phyloP scores from a whole-genome alignment of 2,113 vertebrate genomes.

The Sporophila hypoxantha region DNA sequence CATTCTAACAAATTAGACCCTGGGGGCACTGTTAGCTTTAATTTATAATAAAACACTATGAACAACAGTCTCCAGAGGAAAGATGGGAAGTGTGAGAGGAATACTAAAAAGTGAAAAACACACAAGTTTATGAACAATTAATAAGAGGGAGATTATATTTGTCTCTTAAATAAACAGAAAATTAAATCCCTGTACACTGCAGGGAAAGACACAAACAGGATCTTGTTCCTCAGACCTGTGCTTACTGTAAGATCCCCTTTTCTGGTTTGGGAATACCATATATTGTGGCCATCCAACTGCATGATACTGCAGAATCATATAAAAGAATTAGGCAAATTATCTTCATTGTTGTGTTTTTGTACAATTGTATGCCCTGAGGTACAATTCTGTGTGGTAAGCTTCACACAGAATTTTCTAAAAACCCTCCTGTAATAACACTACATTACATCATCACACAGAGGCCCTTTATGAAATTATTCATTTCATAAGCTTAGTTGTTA shows the following conservation, averaged over 20 bases:
- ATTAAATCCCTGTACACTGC: background rate
- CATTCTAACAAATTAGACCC: background rate
- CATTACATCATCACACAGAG: background rate
- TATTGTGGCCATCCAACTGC: too few species aligned
- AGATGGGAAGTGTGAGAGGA: background rate
- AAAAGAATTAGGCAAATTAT: background rate
- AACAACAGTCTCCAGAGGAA: background rate
- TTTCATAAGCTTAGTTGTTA: background rate
- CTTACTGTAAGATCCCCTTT: background rate
- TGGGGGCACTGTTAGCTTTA: background rate
- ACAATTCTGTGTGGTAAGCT: background rate
- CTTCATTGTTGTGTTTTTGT: background rate
- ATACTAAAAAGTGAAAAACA: background rate
- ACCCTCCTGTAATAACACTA: background rate
- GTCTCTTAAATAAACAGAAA: background rate
- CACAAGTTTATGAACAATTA: background rate
- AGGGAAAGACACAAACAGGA: background rate
- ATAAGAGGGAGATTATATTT: background rate
- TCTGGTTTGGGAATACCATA: background rate
- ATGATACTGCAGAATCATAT: background rate
- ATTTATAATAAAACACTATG: background rate
- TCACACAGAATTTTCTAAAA: background rate
- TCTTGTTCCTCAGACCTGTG: background rate
- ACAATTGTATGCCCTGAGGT: background rate
- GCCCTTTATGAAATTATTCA: background rate